These are phyloP conservation scores for Cheilosia grossa DNA, from an alignment of 2,888 invertebrate genomes.

Conservation along the genomic window DNA sequence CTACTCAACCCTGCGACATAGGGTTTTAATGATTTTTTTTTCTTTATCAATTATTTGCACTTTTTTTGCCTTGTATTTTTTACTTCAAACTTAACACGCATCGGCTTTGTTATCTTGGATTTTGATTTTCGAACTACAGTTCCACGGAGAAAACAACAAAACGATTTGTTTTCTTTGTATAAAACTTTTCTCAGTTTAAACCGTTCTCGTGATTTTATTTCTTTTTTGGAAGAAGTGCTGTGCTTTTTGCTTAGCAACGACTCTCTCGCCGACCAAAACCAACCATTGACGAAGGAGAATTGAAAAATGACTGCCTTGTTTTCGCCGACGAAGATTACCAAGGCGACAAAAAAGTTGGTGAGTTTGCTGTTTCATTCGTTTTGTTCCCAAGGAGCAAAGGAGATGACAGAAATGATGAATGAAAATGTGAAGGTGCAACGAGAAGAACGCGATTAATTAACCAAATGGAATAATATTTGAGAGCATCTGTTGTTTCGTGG, in stretches of 20 bases:
- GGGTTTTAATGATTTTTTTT: conserved; percentile 16
- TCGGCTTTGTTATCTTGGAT: conserved; percentile 38
- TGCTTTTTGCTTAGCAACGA: background rate
- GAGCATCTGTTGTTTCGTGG: conserved; percentile 9
- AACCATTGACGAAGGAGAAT: conserved; percentile 46
- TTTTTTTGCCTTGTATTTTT: conserved; percentile 5
- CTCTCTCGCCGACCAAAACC: background rate
- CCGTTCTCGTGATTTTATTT: conserved; percentile 44
- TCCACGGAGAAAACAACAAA: conserved; percentile 25
- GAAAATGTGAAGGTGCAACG: conserved; percentile 41
- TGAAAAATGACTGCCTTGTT: conserved; percentile 61
- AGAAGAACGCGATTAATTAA: conserved; percentile 22
- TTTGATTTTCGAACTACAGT: background rate
- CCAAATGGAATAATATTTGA: conserved; percentile 12
- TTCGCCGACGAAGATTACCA: conserved; percentile 64
- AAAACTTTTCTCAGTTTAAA: conserved; percentile 13
- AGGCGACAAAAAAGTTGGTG: conserved; percentile 56
- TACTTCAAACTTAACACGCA: conserved; percentile 43
- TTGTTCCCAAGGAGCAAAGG: conserved; percentile 23
- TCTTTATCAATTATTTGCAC: conserved; percentile 16
- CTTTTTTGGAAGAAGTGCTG: conserved; percentile 5
- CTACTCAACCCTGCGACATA: conserved; percentile 11
- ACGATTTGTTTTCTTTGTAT: conserved; percentile 29
- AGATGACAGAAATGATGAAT: conserved; percentile 27
- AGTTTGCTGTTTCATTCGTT: conserved; percentile 14